These are phyloP conservation scores for Stercorarius parasiticus DNA, from an alignment of 2,113 vertebrate species.

Conservation along the genomic window DNA sequence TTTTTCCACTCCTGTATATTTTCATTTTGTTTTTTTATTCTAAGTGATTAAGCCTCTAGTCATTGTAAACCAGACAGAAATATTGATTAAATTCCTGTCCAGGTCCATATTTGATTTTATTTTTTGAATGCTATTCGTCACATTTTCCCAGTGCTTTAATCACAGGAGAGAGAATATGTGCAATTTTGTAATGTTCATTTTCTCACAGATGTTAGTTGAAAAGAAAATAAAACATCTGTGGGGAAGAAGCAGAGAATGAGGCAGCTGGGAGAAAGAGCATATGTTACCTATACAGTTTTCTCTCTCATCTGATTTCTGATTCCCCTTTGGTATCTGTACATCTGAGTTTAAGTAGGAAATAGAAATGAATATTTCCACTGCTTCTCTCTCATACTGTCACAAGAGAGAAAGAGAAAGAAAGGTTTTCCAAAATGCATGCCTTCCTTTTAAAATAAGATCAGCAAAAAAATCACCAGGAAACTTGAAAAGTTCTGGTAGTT, in stretches of 20 bases:
- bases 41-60: background rate
- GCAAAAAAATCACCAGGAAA: background rate
- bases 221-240: conserved; percentile 21
- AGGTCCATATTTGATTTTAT: background rate
- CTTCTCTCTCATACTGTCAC: background rate
- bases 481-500: background rate
- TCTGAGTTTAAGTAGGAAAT: background rate
- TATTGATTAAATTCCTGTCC: background rate
- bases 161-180: background rate
- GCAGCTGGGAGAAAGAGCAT: background rate
- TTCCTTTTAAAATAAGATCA: background rate
- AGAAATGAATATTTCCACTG: background rate
- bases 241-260: background rate
- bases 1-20: background rate
- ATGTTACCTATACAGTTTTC: background rate
- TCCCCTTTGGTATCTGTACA: background rate
- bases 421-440: background rate
- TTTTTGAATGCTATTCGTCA: background rate
- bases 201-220: background rate
- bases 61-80: background rate
- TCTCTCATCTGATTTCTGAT: background rate
- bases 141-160: background rate
- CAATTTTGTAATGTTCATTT: background rate
- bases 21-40: background rate
- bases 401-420: background rate